Evolutionary conservation across 37 sponge, comb jelly and placozoan genomes (phyloP), one percentile per base, ranked within the genome.

Genomic region (Geodia barretti): DNA sequence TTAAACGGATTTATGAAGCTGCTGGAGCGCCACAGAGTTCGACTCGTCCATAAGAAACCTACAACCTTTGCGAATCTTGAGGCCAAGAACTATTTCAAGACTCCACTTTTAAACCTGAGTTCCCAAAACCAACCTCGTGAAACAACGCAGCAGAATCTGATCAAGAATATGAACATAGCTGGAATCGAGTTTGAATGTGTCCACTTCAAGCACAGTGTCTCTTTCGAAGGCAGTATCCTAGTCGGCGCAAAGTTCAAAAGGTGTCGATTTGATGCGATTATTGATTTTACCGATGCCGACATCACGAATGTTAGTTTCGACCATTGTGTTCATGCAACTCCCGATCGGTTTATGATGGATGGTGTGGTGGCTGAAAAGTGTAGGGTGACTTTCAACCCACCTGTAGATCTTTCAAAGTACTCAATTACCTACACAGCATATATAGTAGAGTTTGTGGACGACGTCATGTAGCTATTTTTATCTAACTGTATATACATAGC

Each of bases 221-320:
- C 70, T 25, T 85, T 85, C 38, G 24, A 77, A 77, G 62, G 71
- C 4, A 60, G 85, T 31, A 33, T 85, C n/a, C 70, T 85, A 23
- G 25, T 7, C 24, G 28, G n/a, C 20, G 85, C 85, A 29, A 63
- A 19, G 25, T 85, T 85, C 72, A 70, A 60, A 28, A 34, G 78
- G 39, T 85, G 85, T 39, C 14, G 20, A 19, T 78, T 85, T 42
- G 30, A 61, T 24, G 73, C 42, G n/a, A 33, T 29, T 14, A 60
- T 78, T 17, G 26, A 68, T 60, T 78, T 85, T n/a, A 68, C 33
- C 20, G 63, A 77, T 40, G 54, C 78, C 26, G 79, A 85, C 61
- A 64, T 85, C 32, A 20, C 30, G 14, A 39, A 31, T 20, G 64
- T 70, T 4, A 33, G 19, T 25, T 85, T 85, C 28, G 85, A 60